Evolutionary conservation across 2,797 vertebrate species (phyloP).

Genomic region (Gadopsis bispinosus): DNA sequence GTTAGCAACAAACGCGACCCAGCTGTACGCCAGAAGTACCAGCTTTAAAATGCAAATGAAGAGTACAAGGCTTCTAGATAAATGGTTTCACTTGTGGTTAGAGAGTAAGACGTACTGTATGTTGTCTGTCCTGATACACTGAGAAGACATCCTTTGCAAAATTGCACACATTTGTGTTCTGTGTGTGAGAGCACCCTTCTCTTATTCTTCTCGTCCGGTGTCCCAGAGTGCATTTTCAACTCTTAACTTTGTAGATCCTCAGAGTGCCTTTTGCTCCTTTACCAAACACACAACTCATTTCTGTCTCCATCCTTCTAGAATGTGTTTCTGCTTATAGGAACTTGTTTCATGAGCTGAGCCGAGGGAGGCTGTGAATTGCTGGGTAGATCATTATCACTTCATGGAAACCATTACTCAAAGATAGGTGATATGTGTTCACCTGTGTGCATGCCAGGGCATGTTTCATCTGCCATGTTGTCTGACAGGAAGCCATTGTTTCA

Average conservation of each 20-base stretch:
- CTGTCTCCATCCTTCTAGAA: neutral
- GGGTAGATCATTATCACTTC: neutral
- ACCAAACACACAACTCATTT: neutral
- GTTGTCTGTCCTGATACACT: neutral
- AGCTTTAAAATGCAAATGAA: neutral
- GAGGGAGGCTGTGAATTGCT: neutral
- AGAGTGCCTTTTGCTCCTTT: neutral
- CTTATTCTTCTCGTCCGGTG: neutral
- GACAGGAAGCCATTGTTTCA: slow-evolving; percentile 2
- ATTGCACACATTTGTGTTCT: neutral
- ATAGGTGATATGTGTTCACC: neutral
- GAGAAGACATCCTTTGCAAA: neutral
- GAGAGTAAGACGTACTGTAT: no score
- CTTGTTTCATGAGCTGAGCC: neutral
- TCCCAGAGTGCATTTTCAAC: neutral
- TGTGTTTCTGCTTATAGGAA: slow-evolving; percentile 2
- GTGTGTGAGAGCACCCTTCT: neutral
- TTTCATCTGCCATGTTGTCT: neutral
- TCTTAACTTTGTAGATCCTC: no score
- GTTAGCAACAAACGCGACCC: neutral
- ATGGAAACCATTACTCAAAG: slow-evolving; percentile 9
- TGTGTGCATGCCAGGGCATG: slow-evolving; percentile 23
- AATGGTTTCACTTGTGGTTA: slow-evolving; percentile 10
- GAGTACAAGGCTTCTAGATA: neutral
- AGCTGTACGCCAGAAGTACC: neutral